Evolutionary conservation across 1,140 invertebrate genomes (phyloP).

Genomic region (Laupala kohalensis): DNA sequence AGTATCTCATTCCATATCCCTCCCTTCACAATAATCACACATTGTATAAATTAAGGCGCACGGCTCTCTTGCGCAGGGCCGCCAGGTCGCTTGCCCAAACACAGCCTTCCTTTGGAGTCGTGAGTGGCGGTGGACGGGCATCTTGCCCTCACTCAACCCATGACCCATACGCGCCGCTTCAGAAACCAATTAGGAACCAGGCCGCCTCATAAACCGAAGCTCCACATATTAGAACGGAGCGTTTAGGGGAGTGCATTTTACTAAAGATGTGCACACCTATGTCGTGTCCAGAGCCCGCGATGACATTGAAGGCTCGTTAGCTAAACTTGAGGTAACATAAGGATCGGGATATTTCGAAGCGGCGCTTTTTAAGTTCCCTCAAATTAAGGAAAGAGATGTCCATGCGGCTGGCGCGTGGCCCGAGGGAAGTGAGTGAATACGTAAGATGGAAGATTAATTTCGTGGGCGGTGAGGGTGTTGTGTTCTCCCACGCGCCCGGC

Average conservation of each 20-base stretch:
- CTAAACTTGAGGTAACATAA: neutral
- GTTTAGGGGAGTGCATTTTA: neutral
- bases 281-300: neutral
- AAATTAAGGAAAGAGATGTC: neutral
- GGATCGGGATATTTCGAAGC: neutral
- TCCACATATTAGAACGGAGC: neutral
- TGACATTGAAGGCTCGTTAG: neutral
- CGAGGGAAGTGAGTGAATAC: neutral
- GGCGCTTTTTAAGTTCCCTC: neutral
- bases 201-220: neutral
- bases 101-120: too few relatives aligned
- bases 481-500: too few relatives aligned
- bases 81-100: too few relatives aligned
- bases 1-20: neutral
- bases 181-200: neutral
- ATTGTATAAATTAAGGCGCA: neutral
- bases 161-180: too few relatives aligned
- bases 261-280: neutral
- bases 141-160: too few relatives aligned
- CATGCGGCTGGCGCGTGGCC: neutral
- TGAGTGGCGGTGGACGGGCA: too few relatives aligned
- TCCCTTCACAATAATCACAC: neutral
- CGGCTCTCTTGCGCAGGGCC: neutral
- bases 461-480: neutral
- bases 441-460: neutral